Percentiles rank a stretch among this genome's conserved stretches.
Evolutionary conservation across 2,113 vertebrate genomes (phyloP).

Genomic region (Mandrillus leucophaeus): DNA sequence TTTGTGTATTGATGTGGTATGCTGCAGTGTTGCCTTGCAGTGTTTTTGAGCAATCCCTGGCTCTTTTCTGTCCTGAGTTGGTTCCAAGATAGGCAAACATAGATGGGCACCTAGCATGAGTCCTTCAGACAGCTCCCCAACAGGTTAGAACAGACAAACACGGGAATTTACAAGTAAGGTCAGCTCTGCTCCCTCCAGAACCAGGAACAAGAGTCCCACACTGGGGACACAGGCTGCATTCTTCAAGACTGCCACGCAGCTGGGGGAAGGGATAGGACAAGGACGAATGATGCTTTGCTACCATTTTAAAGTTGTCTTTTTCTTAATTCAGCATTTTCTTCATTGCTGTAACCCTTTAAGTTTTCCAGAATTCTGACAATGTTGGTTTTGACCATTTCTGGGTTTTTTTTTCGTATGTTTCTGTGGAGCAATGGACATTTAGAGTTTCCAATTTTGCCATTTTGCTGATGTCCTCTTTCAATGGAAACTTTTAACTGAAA

Average conservation of each 20-base stretch:
- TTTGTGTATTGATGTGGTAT: background rate
- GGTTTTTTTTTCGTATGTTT: background rate
- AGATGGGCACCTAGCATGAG: background rate
- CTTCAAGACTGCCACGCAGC: background rate
- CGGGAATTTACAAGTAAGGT: background rate
- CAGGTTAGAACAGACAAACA: background rate
- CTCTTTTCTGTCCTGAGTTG: too few species aligned
- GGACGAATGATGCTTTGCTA: background rate
- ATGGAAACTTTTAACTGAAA: background rate
- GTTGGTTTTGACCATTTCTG: background rate
- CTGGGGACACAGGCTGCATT: background rate
- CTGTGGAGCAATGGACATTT: background rate
- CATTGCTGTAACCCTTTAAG: background rate
- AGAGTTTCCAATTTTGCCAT: background rate
- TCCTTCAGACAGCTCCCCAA: background rate
- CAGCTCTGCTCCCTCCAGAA: background rate
- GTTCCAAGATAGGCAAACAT: background rate
- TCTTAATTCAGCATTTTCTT: background rate
- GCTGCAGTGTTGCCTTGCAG: background rate
- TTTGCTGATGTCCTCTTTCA: background rate
- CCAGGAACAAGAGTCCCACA: background rate
- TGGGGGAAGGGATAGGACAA: background rate
- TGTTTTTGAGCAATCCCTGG: background rate
- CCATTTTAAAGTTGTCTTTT: background rate
- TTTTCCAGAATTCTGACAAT: background rate